Percentiles rank a stretch among this genome's conserved stretches.
phyloP scores from a whole-genome alignment of 2,888 invertebrate species.

The Torymus tubicola region DNA sequence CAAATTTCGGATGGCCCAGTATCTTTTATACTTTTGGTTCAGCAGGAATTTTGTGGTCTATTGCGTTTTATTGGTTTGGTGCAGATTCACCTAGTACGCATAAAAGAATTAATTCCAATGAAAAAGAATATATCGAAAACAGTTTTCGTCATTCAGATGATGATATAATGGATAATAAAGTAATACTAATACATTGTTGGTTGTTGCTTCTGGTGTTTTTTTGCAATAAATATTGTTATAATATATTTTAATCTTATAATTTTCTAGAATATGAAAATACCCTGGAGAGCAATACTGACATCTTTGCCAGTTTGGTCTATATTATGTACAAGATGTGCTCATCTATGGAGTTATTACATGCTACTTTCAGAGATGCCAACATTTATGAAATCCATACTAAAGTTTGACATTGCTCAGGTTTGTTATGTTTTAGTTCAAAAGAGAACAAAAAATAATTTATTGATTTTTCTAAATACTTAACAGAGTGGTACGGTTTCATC shows the following conservation, averaged over 20 bases:
- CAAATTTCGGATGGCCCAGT: constrained; percentile 85
- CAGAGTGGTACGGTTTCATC: constrained; percentile 78
- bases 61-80: constrained; percentile 81
- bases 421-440: background rate
- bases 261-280: constrained; percentile 81
- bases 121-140: constrained; percentile 82
- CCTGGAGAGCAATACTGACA: constrained; percentile 86
- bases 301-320: constrained; percentile 90
- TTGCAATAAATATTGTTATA: too few relatives aligned
- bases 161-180: constrained; percentile 72
- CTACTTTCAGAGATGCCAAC: constrained; percentile 88
- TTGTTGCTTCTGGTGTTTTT: too few relatives aligned
- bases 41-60: constrained; percentile 80
- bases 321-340: constrained; percentile 83
- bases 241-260: too few relatives aligned
- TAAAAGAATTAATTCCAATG: constrained; percentile 80
- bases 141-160: constrained; percentile 72
- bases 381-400: constrained; percentile 85
- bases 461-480: constrained; percentile 76
- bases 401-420: constrained; percentile 84
- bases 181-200: too few relatives aligned
- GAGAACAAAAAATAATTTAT: background rate
- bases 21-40: constrained; percentile 86
- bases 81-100: constrained; percentile 81
- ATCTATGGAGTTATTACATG: constrained; percentile 90